Percentiles rank a stretch among this genome's conserved stretches.
Conservation (phyloP, 2,797 vertebrate species). For the Muscicapa comitata region DNA sequence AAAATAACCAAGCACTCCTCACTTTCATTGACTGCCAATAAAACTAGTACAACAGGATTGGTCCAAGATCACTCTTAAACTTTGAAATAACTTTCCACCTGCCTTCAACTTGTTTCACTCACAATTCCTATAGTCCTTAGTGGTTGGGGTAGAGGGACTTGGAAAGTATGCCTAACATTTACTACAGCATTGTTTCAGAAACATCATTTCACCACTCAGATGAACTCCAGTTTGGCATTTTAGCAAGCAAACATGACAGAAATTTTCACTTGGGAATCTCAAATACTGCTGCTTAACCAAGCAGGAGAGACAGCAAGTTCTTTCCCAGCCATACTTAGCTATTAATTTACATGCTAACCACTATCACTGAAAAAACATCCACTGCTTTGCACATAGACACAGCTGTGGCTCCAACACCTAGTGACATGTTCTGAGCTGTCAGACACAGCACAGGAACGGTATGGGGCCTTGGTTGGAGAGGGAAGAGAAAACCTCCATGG, state of each 20-base stretch:
- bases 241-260: neutral
- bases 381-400: neutral
- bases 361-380: neutral
- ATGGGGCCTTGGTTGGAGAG: neutral
- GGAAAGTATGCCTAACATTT: neutral
- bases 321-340: neutral
- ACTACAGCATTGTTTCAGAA: neutral
- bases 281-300: neutral
- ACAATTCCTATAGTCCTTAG: neutral
- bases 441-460: neutral
- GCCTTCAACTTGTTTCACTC: neutral
- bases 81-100: neutral
- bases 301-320: neutral
- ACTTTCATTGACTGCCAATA: neutral
- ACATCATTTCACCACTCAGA: neutral
- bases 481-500: neutral
- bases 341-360: neutral
- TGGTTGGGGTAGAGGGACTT: neutral
- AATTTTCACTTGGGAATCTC: neutral
- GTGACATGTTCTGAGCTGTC: neutral
- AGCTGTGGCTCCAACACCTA: neutral
- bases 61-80: neutral
- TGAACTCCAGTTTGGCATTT: neutral
- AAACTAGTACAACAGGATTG: neutral
- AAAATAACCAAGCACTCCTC: neutral